phyloP scores from a whole-genome alignment of 2,797 vertebrate genomes.

The Cryptoprocta ferox region DNA sequence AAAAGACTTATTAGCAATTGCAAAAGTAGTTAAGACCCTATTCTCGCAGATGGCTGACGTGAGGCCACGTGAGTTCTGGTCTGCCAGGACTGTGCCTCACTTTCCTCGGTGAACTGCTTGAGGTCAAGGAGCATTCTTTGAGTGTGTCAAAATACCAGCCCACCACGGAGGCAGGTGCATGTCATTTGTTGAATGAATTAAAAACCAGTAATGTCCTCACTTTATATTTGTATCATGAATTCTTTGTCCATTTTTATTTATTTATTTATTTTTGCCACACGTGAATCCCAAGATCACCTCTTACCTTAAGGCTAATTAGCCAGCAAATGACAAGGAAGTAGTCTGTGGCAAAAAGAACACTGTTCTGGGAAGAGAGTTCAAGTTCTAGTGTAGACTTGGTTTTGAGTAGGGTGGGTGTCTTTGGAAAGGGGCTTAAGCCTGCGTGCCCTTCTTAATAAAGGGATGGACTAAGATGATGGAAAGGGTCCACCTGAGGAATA shows the following conservation, averaged over 20 bases:
- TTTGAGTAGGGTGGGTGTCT: not conserved
- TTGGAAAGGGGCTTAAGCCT: not conserved
- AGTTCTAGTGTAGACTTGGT: not conserved
- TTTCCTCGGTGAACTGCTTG: not conserved
- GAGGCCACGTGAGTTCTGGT: not conserved
- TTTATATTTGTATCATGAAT: not conserved
- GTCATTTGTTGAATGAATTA: not conserved
- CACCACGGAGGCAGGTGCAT: not conserved
- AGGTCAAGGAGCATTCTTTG: not conserved
- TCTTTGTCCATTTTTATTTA: constrained; percentile 18
- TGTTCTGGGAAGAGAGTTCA: not conserved
- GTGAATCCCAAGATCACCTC: not conserved
- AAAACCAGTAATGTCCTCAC: not conserved
- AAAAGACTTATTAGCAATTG: constrained; percentile 28
- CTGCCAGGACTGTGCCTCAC: not conserved
- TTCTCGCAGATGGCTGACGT: not conserved
- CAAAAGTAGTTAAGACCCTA: constrained; percentile 15
- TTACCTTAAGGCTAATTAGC: not conserved
- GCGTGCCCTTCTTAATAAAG: not conserved
- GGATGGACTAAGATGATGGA: not conserved
- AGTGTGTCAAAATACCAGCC: not conserved
- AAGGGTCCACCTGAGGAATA: not conserved
- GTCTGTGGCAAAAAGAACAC: not conserved
- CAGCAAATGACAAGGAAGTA: not conserved
- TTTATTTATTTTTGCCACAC: not conserved